phyloP scores from a whole-genome alignment of 2,797 vertebrate genomes.

The Limosa lapponica region DNA sequence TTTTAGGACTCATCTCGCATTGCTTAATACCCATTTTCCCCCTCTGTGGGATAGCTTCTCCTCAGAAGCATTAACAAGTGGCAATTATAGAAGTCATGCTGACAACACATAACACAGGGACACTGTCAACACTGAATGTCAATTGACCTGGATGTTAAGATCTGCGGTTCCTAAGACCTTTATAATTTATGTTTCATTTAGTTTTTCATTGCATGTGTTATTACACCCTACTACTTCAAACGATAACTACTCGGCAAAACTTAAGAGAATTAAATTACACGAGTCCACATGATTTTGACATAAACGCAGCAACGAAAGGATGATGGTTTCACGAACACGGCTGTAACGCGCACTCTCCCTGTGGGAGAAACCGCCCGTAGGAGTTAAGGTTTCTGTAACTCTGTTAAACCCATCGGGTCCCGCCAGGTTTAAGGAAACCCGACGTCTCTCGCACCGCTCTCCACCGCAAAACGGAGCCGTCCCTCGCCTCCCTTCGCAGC shows the following conservation, averaged over 20 bases:
- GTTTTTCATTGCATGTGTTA: background rate
- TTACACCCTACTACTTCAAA: background rate
- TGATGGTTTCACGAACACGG: rapidly evolving
- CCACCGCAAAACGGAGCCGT: rapidly evolving
- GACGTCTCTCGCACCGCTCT: rapidly evolving
- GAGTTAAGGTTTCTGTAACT: background rate
- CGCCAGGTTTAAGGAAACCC: rapidly evolving
- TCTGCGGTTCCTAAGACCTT: background rate
- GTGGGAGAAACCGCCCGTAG: rapidly evolving
- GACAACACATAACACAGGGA: background rate
- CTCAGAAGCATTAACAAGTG: constrained; percentile 11
- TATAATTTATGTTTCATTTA: background rate
- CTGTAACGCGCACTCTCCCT: rapidly evolving
- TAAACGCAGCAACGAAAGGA: background rate
- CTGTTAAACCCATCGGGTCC: rapidly evolving
- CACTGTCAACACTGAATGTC: background rate
- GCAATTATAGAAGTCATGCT: background rate
- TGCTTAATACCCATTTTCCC: constrained; percentile 7
- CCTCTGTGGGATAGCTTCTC: constrained; percentile 13
- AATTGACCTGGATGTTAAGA: background rate
- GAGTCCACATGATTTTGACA: background rate
- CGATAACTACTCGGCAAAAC: background rate
- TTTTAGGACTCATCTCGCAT: background rate
- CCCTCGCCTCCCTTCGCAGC: rapidly evolving
- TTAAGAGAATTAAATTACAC: background rate